These are phyloP conservation scores for Elaeidobius kamerunicus DNA, from an alignment of 2,888 invertebrate species.

Conservation along the genomic window DNA sequence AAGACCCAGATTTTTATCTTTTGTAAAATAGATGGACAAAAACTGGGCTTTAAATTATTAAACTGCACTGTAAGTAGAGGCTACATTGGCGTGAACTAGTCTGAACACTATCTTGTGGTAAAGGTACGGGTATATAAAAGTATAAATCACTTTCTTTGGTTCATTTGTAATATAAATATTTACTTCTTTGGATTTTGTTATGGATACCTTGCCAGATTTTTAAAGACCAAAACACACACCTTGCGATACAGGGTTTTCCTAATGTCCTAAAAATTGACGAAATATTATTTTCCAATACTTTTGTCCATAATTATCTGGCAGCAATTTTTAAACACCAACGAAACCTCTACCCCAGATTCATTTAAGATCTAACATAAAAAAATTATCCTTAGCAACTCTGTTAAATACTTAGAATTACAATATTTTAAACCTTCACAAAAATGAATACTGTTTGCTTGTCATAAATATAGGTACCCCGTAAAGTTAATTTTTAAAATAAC, in stretches of 20 bases:
- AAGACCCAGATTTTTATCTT: neutral
- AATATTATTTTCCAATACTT: neutral
- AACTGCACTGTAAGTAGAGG: too few relatives aligned
- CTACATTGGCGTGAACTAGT: neutral
- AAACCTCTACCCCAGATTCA: neutral
- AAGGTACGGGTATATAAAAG: neutral
- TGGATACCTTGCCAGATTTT: too few relatives aligned
- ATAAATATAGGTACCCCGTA: conserved; percentile 38
- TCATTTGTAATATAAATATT: too few relatives aligned
- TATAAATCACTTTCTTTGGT: too few relatives aligned
- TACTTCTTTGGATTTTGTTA: too few relatives aligned
- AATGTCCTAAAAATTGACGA: neutral
- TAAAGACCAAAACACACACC: neutral
- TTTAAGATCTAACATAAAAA: neutral
- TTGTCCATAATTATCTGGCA: too few relatives aligned
- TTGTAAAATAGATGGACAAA: neutral
- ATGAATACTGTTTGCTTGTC: conserved; percentile 44
- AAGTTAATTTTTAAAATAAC: conserved; percentile 44
- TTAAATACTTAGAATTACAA: conserved; percentile 34
- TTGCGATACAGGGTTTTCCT: too few relatives aligned
- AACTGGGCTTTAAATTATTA: too few relatives aligned
- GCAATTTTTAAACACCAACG: too few relatives aligned
- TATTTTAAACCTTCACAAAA: conserved; percentile 35
- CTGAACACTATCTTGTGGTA: neutral
- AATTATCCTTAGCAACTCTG: conserved; percentile 31